Conservation (phyloP, 2,888 invertebrate genomes). For the Ellobium chinense region DNA sequence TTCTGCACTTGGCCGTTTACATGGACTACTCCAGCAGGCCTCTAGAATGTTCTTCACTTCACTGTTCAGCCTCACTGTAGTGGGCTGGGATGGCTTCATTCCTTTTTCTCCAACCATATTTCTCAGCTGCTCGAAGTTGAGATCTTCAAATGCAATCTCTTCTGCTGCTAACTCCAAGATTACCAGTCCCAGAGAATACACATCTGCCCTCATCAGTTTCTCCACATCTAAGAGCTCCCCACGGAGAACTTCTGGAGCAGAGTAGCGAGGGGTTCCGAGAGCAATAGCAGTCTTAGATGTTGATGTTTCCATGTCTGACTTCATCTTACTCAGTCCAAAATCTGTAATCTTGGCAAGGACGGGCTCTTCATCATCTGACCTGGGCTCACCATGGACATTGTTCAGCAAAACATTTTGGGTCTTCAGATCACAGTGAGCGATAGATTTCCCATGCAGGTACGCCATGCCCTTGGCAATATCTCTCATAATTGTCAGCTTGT, state of each 20-base stretch:
- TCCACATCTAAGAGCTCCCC: background rate
- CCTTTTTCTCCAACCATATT: slow-evolving; percentile 11
- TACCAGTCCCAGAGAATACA: slow-evolving; percentile 14
- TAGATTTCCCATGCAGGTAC: slow-evolving; percentile 52
- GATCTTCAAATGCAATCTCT: slow-evolving; percentile 25
- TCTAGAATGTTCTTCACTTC: background rate
- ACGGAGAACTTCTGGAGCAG: slow-evolving; percentile 19
- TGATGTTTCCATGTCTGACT: slow-evolving; percentile 46
- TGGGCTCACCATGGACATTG: slow-evolving; percentile 24
- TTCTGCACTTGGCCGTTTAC: background rate
- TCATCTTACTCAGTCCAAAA: slow-evolving; percentile 60
- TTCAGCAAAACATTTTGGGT: slow-evolving; percentile 55
- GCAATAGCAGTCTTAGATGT: background rate
- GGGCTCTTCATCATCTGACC: background rate
- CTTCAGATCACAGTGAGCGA: slow-evolving; percentile 59
- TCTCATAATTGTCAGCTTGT: slow-evolving; percentile 49
- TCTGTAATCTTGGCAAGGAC: slow-evolving; percentile 55
- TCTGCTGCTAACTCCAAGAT: slow-evolving; percentile 11
- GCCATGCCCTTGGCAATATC: slow-evolving; percentile 47
- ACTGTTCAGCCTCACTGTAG: background rate
- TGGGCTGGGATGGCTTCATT: background rate
- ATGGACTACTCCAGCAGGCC: background rate
- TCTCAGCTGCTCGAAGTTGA: background rate
- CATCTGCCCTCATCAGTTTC: slow-evolving; percentile 14
- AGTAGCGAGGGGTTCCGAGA: slow-evolving; percentile 15